Conservation (phyloP, 2,797 vertebrate genomes). For the Valencia hispanica region DNA sequence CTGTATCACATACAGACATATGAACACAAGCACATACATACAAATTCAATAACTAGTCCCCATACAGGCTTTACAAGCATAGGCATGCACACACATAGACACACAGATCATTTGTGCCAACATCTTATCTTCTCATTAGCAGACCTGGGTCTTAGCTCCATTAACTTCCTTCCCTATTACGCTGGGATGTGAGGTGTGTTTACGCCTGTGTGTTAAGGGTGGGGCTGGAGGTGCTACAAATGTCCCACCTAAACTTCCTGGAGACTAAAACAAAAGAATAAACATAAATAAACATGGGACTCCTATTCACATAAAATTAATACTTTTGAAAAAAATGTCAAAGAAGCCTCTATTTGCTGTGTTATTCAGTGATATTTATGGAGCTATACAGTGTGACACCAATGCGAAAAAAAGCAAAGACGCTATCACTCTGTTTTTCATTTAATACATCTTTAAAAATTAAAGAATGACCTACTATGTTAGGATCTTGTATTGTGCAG, state of each 20-base stretch:
- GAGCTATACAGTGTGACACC: neutral
- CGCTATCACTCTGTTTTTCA: neutral
- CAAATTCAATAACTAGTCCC: neutral
- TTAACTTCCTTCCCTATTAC: conserved; percentile 60
- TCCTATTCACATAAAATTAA: neutral
- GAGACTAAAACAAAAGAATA: conserved; percentile 42
- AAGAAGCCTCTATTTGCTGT: neutral
- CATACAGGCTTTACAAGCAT: neutral
- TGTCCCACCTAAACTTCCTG: conserved; percentile 54
- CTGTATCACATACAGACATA: neutral
- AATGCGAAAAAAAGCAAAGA: neutral
- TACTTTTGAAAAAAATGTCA: neutral
- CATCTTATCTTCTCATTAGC: conserved; percentile 64
- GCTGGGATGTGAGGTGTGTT: conserved; percentile 25
- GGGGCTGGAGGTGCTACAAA: conserved; percentile 9
- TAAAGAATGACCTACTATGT: neutral
- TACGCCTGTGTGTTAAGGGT: conserved; percentile 9
- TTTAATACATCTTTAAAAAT: neutral
- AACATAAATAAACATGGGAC: neutral
- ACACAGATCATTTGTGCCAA: conserved; percentile 28
- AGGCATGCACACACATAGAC: conserved; percentile 10
- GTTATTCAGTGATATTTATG: too few species aligned
- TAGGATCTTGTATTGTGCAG: neutral
- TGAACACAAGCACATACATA: too few species aligned
- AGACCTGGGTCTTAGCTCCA: conserved; percentile 55